Percentiles rank a stretch among this genome's conserved stretches.
Conservation (phyloP, 2,113 vertebrate species). For the human (Homo sapiens) region DNA sequence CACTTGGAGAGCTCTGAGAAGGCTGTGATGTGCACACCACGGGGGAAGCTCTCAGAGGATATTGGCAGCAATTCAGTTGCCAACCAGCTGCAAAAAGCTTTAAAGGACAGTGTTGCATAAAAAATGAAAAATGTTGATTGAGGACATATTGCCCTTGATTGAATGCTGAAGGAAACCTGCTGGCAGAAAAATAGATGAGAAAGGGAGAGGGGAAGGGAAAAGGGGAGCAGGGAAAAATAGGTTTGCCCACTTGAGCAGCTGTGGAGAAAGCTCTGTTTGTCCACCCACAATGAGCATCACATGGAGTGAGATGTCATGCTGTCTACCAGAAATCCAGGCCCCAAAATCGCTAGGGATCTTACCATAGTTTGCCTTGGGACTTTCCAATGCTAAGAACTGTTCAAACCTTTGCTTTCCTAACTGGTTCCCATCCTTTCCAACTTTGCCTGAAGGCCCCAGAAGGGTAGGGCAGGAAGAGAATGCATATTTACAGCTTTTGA, state of each 20-base stretch:
- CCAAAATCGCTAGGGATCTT: neutral
- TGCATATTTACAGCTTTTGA: neutral
- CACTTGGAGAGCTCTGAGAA: constrained; percentile 68
- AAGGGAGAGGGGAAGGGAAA: neutral
- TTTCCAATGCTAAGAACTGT: neutral
- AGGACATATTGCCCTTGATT: constrained; percentile 82
- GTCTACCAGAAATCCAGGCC: constrained; percentile 16
- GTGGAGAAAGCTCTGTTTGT: constrained; percentile 19
- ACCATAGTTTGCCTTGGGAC: neutral
- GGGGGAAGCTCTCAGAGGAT: constrained; percentile 76
- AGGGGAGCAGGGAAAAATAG: neutral
- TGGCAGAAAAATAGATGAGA: constrained; percentile 69
- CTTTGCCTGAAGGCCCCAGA: neutral
- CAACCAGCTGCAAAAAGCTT: constrained; percentile 85
- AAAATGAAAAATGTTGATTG: constrained; percentile 80
- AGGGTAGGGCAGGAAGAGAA: neutral
- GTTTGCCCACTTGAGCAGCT: neutral
- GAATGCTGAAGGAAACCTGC: constrained; percentile 77
- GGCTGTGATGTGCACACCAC: constrained; percentile 58
- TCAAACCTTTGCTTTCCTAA: rapidly evolving
- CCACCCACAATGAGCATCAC: neutral
- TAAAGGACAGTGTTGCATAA: constrained; percentile 81
- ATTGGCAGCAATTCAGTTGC: constrained; percentile 81
- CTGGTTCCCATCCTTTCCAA: too few species aligned
- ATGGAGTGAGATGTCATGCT: neutral